These are phyloP conservation scores for Parnassius apollo DNA, from an alignment of 2,888 invertebrate genomes.

Conservation along the genomic window DNA sequence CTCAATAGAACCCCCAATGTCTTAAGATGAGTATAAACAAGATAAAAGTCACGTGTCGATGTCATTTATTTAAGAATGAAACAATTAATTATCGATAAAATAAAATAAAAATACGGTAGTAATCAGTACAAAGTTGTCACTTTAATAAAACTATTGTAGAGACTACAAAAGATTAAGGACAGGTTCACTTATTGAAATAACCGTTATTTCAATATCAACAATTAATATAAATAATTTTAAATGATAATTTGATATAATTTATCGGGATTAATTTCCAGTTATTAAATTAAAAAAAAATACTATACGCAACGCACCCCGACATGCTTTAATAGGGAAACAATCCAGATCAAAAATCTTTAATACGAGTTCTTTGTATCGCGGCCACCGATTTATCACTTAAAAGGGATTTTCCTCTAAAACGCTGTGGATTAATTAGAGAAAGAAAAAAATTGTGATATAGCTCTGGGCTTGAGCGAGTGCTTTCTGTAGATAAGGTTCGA, in stretches of 20 bases:
- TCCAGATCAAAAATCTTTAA: constrained; percentile 68
- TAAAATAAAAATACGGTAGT: too few species aligned
- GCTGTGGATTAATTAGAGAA: constrained; percentile 73
- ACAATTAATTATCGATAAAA: too few species aligned
- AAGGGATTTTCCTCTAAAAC: constrained; percentile 65
- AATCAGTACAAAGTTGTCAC: too few species aligned
- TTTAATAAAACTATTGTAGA: too few species aligned
- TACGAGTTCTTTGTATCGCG: constrained; percentile 64
- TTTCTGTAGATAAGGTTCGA: constrained; percentile 66
- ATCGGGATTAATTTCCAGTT: constrained; percentile 31
- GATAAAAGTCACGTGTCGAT: too few species aligned
- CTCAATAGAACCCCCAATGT: too few species aligned
- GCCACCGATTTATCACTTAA: constrained; percentile 68
- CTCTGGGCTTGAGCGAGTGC: constrained; percentile 61
- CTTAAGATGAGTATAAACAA: too few species aligned
- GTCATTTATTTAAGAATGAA: too few species aligned
- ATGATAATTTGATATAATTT: constrained; percentile 31
- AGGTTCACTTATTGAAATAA: too few species aligned
- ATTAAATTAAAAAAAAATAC: constrained; percentile 35
- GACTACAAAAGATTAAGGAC: too few species aligned
- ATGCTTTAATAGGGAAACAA: constrained; percentile 34
- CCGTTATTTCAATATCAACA: too few species aligned
- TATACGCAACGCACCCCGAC: constrained; percentile 24
- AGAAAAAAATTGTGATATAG: constrained; percentile 75
- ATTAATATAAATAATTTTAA: too few species aligned